Percentiles rank a stretch among this genome's conserved stretches.
Conservation (phyloP, 1,140 invertebrate genomes). For the Daktulosphaira vitifoliae region DNA sequence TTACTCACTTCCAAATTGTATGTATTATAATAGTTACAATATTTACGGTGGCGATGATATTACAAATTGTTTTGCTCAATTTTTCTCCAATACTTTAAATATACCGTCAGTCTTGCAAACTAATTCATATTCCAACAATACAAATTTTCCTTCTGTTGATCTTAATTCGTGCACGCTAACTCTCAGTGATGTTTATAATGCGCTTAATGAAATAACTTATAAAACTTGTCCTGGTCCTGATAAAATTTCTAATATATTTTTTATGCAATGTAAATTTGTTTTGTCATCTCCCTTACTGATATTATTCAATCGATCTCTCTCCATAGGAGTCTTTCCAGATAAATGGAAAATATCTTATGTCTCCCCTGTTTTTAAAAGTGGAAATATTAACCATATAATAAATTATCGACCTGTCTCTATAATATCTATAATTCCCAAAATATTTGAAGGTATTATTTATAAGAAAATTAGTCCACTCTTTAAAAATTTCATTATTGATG, state of each 20-base stretch:
- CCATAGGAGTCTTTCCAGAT: background rate
- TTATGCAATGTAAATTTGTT: background rate
- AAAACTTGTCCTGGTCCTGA: background rate
- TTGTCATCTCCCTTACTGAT: background rate
- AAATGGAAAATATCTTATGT: background rate
- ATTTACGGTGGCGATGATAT: too few species aligned
- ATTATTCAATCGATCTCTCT: background rate
- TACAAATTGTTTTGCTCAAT: too few species aligned
- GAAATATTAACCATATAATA: background rate
- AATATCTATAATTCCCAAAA: background rate
- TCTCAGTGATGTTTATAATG: background rate
- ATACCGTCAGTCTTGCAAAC: too few species aligned
- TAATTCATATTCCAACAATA: too few species aligned
- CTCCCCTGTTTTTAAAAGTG: background rate
- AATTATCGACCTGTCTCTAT: background rate
- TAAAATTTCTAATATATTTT: background rate
- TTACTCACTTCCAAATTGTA: too few species aligned
- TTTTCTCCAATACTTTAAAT: background rate
- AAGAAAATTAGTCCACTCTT: background rate
- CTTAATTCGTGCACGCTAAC: background rate
- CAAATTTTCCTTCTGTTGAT: background rate
- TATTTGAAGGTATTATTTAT: background rate
- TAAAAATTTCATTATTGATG: background rate
- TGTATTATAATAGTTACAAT: too few species aligned
- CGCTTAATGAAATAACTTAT: background rate